Base-by-base conservation (phyloP, 2,113 vertebrate genomes). In the Taxidea taxus region DNA sequence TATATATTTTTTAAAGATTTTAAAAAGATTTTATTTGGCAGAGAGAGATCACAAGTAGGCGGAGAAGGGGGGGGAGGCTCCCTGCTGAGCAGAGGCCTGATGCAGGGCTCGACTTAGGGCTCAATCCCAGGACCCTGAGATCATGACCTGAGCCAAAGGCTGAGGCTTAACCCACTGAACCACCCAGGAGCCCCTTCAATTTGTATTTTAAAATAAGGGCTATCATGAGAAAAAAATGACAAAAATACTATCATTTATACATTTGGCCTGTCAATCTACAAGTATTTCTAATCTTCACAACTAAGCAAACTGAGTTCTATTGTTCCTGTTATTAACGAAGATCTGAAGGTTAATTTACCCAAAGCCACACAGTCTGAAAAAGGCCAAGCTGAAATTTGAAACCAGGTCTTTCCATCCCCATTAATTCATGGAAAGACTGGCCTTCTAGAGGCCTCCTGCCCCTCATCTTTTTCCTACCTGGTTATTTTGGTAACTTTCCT, bases 311-410 rank as follows among this genome's bases (percentile, higher is more conserved):
- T 64, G 54, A 70, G 21, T 56, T 62, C 21, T 49, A 16, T 91
- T 31, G 66, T 89, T 84, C 42, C 78, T n/a, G 29, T 90, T 80
- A 49, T 85, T 87, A 75, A 4, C 47, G 9, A 86, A 60, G 54
- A 92, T 49, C 72, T 90, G 60, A n/a, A 93, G 42, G 49, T 90
- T 87, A 92, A 94, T 88, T 87, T 85, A 44, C 82, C 34, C 78
- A 89, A 85, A 95, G 37, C 72, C 23, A 82, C n/a, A 58, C 21
- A 47, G 56, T 87, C n/a, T 87, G 75, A 47, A 94, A 87, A 88
- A 89, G 84, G 47, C 62, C 9, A 29, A 74, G 39, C 39, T 93
- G 58, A 39, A 64, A 80, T 95, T 25, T 42, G 21, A 95, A 93
- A 81, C 90, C 2, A 27, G 42, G 90, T 97, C 80, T 77, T 89